These are phyloP conservation scores for Gyrodactylus salaris DNA, from an alignment of 1,140 invertebrate genomes.

Conservation along the genomic window DNA sequence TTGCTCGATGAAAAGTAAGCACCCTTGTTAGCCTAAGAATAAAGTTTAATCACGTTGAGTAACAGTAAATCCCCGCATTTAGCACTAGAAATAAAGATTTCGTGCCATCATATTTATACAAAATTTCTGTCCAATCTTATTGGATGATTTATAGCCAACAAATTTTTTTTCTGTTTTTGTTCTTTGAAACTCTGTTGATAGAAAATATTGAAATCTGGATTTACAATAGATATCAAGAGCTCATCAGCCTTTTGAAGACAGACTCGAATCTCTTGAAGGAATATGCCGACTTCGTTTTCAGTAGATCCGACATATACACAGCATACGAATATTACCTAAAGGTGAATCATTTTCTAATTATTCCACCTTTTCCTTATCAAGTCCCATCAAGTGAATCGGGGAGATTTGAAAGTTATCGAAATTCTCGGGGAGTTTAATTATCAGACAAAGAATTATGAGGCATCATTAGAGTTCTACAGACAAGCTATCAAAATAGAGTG, in stretches of 20 bases:
- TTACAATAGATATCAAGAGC: background rate
- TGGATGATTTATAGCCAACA: background rate
- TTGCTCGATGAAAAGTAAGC: background rate
- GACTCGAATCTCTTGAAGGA: background rate
- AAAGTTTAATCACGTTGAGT: background rate
- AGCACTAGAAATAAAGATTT: background rate
- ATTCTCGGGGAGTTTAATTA: background rate
- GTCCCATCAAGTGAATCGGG: background rate
- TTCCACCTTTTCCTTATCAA: too few species aligned
- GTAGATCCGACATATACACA: background rate
- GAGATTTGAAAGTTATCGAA: background rate
- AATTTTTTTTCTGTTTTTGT: background rate
- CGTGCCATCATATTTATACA: background rate
- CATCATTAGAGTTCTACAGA: background rate
- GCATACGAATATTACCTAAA: background rate
- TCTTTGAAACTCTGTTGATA: background rate
- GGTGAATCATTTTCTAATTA: too few species aligned
- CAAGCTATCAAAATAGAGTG: background rate
- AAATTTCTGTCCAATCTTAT: background rate
- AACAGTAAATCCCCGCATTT: background rate
- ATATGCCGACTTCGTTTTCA: background rate
- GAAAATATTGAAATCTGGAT: too few species aligned
- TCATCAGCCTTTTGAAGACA: background rate
- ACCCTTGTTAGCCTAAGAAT: background rate
- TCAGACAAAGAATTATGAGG: background rate